These are phyloP conservation scores for Lasioglossum vierecki DNA, from an alignment of 2,888 invertebrate genomes.

Conservation along the genomic window DNA sequence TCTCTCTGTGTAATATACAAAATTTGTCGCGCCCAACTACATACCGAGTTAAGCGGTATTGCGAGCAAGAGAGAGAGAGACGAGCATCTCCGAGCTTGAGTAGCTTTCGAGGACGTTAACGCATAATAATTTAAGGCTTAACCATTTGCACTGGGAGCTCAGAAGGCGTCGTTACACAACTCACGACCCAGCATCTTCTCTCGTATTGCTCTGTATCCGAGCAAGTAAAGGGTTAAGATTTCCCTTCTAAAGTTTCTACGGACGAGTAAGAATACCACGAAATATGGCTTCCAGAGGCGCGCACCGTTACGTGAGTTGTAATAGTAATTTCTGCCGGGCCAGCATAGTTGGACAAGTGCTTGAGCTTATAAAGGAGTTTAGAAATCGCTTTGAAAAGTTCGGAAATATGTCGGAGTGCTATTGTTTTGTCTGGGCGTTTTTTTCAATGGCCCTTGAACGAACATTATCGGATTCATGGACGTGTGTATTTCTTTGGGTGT, in stretches of 20 bases:
- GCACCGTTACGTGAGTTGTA: not conserved
- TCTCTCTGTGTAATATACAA: not conserved
- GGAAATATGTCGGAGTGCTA: not conserved
- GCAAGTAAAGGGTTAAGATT: conserved; percentile 3
- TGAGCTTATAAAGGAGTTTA: not conserved
- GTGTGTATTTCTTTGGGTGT: too few species aligned
- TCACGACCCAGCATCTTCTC: not conserved
- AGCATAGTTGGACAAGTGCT: not conserved
- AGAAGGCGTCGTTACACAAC: not conserved
- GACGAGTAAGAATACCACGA: not conserved
- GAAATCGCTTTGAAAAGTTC: not conserved
- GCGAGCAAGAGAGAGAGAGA: not conserved
- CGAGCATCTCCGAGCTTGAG: not conserved
- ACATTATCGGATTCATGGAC: too few species aligned
- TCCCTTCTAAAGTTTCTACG: conserved; percentile 5
- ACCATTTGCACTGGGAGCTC: not conserved
- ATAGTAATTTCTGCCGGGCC: not conserved
- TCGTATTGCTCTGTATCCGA: not conserved
- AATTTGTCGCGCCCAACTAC: conserved; percentile 2
- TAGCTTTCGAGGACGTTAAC: conserved; percentile 11
- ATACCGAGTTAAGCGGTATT: not conserved
- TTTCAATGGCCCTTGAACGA: too few species aligned
- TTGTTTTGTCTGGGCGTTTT: not conserved
- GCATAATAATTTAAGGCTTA: conserved; percentile 8
- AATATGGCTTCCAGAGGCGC: not conserved